Percentiles rank a stretch among this genome's conserved stretches.
Evolutionary conservation across 2,888 invertebrate species (phyloP).

Genomic region (Teleogryllus oceanicus): DNA sequence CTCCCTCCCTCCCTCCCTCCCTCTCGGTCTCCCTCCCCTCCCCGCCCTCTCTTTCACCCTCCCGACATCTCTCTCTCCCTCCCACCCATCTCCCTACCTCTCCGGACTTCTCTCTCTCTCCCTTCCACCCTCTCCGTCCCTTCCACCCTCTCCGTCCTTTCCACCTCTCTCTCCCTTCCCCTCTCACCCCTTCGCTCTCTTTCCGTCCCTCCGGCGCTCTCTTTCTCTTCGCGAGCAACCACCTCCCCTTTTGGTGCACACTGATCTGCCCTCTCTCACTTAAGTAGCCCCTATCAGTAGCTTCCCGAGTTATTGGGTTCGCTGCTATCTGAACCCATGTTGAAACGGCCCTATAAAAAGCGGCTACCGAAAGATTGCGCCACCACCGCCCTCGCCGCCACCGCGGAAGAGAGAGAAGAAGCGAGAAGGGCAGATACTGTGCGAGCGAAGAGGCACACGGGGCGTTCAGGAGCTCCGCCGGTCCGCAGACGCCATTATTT

Average conservation of each 20-base stretch:
- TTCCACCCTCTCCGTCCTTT: not conserved
- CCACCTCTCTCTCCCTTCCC: not conserved
- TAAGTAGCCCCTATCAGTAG: slow-evolving; percentile 10
- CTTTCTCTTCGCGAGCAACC: not conserved
- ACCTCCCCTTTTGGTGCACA: not conserved
- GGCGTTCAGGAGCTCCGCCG: not conserved
- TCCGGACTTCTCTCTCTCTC: not conserved
- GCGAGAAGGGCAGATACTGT: not conserved
- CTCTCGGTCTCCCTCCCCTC: no score
- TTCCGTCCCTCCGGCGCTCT: not conserved
- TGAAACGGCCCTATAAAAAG: slow-evolving; percentile 33
- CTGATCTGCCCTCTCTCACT: not conserved
- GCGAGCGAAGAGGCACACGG: not conserved
- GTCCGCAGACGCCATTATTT: slow-evolving; percentile 36
- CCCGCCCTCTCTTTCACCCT: not conserved
- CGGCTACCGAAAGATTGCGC: slow-evolving; percentile 25
- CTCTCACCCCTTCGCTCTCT: not conserved
- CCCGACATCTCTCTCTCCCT: not conserved
- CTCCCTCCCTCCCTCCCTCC: not conserved
- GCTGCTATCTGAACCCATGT: slow-evolving; percentile 30
- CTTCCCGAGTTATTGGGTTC: slow-evolving; percentile 18
- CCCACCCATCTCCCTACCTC: not conserved
- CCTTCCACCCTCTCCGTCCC: not conserved
- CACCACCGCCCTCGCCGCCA: not conserved
- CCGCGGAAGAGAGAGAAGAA: not conserved